A percentile compares a stretch with the other conserved stretches of the same genome.
Conservation (phyloP, 2,113 vertebrate species). For the Leucopsar rothschildi region DNA sequence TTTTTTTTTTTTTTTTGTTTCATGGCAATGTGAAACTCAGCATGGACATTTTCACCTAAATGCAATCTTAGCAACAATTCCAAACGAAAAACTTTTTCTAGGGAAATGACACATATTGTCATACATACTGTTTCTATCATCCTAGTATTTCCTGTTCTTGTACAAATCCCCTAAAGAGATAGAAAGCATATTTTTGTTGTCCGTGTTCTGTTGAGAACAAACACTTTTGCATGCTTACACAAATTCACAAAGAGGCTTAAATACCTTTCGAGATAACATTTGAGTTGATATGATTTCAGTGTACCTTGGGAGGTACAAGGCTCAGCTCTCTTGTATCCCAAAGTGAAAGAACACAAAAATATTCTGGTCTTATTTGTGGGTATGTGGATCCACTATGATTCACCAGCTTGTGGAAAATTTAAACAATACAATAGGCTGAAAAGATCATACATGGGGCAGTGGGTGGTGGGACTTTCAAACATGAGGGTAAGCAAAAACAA, state of each 20-base stretch:
- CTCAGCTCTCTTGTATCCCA: neutral
- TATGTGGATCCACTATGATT: neutral
- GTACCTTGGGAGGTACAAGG: neutral
- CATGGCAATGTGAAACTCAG: neutral
- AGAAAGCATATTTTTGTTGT: neutral
- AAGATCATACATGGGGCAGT: neutral
- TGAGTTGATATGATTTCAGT: neutral
- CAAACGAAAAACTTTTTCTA: neutral
- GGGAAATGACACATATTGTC: neutral
- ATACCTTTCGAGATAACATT: neutral
- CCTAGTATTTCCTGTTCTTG: neutral
- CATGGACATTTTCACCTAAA: neutral
- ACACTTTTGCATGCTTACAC: neutral
- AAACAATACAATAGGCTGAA: neutral
- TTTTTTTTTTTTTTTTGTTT: neutral
- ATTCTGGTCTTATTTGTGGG: neutral
- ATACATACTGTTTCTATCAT: neutral
- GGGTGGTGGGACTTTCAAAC: neutral
- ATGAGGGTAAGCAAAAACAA: neutral
- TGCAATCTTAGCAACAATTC: neutral
- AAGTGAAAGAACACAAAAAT: neutral
- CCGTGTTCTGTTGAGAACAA: neutral
- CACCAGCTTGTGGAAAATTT: neutral
- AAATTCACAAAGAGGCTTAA: neutral
- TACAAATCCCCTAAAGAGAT: neutral